Evolutionary conservation across 2,888 invertebrate species (phyloP).

Genomic region (Volucella inflata): DNA sequence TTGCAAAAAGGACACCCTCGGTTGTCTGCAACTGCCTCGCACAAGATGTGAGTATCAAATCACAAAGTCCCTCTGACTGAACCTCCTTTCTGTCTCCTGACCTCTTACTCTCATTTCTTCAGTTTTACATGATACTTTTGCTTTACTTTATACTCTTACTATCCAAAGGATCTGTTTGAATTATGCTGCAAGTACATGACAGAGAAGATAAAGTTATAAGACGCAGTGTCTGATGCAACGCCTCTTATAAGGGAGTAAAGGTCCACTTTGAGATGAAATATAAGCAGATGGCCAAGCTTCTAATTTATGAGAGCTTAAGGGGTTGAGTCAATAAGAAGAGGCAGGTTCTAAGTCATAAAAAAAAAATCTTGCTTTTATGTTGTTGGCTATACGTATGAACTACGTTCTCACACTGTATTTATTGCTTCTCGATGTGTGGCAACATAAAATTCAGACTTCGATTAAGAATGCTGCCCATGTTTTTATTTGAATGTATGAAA

Average conservation of each 20-base stretch:
- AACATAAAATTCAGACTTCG: constrained; percentile 13
- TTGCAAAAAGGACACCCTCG: constrained; percentile 9
- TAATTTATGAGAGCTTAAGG: constrained; percentile 12
- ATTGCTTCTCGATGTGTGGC: neutral
- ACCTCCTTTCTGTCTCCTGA: neutral
- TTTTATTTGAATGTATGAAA: neutral
- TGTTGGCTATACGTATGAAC: neutral
- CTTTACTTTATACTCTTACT: neutral
- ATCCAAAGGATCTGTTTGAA: constrained; percentile 15
- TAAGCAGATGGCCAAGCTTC: constrained; percentile 30
- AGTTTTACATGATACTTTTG: constrained; percentile 18
- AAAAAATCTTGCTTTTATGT: constrained; percentile 15
- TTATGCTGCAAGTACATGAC: constrained; percentile 31
- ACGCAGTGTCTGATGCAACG: neutral
- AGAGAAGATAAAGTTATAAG: constrained; percentile 8
- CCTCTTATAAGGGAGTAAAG: neutral
- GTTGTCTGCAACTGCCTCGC: constrained; percentile 13
- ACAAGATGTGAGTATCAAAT: constrained; percentile 39
- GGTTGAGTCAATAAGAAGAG: neutral
- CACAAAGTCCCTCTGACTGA: constrained; percentile 16
- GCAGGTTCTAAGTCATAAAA: neutral
- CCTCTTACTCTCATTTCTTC: neutral
- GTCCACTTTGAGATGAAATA: constrained; percentile 36
- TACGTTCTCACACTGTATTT: too few species aligned
- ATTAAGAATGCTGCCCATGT: constrained; percentile 4